Evolutionary conservation across 2,888 invertebrate genomes (phyloP), one percentile per base, ranked within the genome.

Genomic region (Melikaiella ostensackeni): DNA sequence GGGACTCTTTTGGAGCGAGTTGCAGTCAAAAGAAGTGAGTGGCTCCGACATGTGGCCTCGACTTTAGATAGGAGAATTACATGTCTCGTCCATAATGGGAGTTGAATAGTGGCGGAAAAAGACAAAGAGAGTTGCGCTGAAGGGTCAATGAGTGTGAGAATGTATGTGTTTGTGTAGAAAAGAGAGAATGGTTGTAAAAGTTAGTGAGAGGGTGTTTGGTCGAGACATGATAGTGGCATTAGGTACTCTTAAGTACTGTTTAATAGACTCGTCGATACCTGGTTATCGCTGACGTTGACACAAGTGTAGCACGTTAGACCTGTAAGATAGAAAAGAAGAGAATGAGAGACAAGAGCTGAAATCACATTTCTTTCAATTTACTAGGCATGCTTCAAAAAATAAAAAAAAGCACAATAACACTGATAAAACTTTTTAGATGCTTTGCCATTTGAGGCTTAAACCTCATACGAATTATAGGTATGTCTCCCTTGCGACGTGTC

Each of bases 221-320:
- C 81, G 80, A 46, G 79, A 77, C 79, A 81, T 84, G 86, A 84
- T 85, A 86, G 84, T 78, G 79, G 86, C 79, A 86, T 87, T 85
- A 86, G 76, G 70, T 81, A 83, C 82, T 84, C 83, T 86, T 82
- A 84, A 84, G 81, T 81, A 81, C 76, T 79, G 80, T 86, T 86
- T 85, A 86, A 86, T 86, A 84, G 87, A 85, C 80, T 86, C 81
- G 84, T 84, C 86, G 84, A 84, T 89, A 89, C 91, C 91, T 93
- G 91, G 91, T 94, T 94, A 91, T 94, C 93, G 84, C 94, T 94
- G 82, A 94, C 94, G 92, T 94, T 94, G 86, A 94, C 94, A 88
- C 94, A 94, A 85, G 94, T 94, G 89, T 94, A 94, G 89, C 94
- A 94, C 79, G 94, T 94, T 85, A 91, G 89, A 88, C 91, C 91